Percentiles rank a stretch among this genome's conserved stretches.
Evolutionary conservation across 2,888 invertebrate species (phyloP).

Genomic region (Philereme transversata): DNA sequence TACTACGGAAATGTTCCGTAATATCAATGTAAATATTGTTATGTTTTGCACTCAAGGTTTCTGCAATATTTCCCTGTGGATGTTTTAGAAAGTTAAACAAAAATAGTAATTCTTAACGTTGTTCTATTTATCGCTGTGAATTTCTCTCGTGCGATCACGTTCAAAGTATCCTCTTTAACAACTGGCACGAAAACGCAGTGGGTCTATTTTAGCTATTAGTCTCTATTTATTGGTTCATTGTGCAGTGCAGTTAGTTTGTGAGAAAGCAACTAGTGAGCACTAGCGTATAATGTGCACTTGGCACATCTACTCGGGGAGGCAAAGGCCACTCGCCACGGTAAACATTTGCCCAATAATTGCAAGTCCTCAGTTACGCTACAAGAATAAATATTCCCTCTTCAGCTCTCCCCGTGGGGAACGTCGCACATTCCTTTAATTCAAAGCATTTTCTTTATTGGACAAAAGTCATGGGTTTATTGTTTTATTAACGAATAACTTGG

Average conservation of each 20-base stretch:
- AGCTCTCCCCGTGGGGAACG: constrained; percentile 55
- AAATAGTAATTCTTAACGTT: constrained; percentile 12
- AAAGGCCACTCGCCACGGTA: constrained; percentile 70
- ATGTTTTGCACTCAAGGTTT: constrained; percentile 41
- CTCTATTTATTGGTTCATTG: constrained; percentile 64
- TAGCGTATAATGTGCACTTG: constrained; percentile 70
- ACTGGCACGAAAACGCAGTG: constrained; percentile 42
- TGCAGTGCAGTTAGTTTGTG: constrained; percentile 52
- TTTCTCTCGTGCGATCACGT: constrained; percentile 9
- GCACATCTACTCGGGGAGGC: constrained; percentile 60
- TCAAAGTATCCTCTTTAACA: constrained; percentile 34
- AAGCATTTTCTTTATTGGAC: constrained; percentile 75
- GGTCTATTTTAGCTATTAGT: constrained; percentile 49
- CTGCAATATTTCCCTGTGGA: constrained; percentile 24
- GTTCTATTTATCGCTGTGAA: constrained; percentile 15
- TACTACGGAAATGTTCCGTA: constrained; percentile 52
- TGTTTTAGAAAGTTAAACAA: constrained; percentile 7
- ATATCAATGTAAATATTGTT: constrained; percentile 49
- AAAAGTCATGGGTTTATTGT: constrained; percentile 69
- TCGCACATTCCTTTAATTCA: constrained; percentile 66
- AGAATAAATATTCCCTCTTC: constrained; percentile 71
- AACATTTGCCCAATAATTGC: constrained; percentile 82
- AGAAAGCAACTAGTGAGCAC: constrained; percentile 64
- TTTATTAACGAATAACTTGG: constrained; percentile 69
- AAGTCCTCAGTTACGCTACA: constrained; percentile 72